phyloP scores from a whole-genome alignment of 1,140 invertebrate genomes.

The Bicyclus anynana region DNA sequence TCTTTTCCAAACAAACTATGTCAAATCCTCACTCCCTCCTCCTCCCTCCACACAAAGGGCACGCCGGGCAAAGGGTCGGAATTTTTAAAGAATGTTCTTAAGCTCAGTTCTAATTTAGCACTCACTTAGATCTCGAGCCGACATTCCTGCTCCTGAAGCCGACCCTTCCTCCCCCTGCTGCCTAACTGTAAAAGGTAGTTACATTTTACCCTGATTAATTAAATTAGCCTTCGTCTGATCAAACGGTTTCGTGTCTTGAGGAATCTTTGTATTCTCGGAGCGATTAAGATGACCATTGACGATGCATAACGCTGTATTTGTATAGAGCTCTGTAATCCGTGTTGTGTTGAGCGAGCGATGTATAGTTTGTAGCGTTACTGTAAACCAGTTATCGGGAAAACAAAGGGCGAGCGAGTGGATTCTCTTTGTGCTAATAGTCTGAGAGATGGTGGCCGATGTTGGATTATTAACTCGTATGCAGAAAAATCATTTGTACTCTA shows the following conservation, averaged over 20 bases:
- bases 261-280: background rate
- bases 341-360: background rate
- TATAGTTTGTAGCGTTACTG: background rate
- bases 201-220: background rate
- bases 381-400: background rate
- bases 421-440: background rate
- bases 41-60: no score
- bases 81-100: no score
- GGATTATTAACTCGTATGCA: no score
- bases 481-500: no score
- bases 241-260: background rate
- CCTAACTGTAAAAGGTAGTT: background rate
- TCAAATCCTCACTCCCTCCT: no score
- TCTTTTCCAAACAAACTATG: no score
- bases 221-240: background rate
- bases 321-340: background rate
- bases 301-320: background rate
- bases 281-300: background rate
- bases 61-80: no score
- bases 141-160: background rate
- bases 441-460: no score
- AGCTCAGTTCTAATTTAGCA: no score
- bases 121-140: background rate
- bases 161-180: background rate
- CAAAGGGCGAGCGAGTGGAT: slow-evolving; percentile 1